Conservation (phyloP, 2,113 vertebrate species). For the Alethe diademata region DNA sequence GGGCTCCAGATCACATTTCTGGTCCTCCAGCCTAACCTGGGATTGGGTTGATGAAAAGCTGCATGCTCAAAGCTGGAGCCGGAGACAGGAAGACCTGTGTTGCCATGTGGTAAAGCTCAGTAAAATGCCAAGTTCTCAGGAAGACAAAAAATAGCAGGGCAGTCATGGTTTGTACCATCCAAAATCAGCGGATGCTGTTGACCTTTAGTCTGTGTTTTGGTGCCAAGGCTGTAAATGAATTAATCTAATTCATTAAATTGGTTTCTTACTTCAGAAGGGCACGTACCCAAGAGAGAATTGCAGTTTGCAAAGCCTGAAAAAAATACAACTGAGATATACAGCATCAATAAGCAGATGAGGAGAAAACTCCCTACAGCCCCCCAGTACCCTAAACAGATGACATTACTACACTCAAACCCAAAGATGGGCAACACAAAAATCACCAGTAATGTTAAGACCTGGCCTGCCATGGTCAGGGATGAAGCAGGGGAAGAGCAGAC, state of each 20-base stretch:
- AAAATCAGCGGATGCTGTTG: background rate
- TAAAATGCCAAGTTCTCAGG: background rate
- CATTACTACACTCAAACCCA: background rate
- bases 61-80: background rate
- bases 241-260: background rate
- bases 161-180: background rate
- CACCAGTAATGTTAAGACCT: background rate
- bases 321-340: background rate
- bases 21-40: background rate
- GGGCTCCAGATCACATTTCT: background rate
- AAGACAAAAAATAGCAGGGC: background rate
- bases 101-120: background rate
- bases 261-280: background rate
- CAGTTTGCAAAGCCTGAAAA: background rate
- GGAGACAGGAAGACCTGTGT: background rate
- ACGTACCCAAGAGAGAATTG: background rate
- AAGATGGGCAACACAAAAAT: background rate
- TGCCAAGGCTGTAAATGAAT: background rate
- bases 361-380: background rate
- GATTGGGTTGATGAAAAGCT: background rate
- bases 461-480: fast-evolving
- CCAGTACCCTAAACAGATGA: background rate
- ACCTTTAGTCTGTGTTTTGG: background rate
- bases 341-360: background rate
- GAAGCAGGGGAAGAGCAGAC: background rate